Evolutionary conservation across 2,888 invertebrate species (phyloP).

Genomic region (Entomobrya multifasciata): DNA sequence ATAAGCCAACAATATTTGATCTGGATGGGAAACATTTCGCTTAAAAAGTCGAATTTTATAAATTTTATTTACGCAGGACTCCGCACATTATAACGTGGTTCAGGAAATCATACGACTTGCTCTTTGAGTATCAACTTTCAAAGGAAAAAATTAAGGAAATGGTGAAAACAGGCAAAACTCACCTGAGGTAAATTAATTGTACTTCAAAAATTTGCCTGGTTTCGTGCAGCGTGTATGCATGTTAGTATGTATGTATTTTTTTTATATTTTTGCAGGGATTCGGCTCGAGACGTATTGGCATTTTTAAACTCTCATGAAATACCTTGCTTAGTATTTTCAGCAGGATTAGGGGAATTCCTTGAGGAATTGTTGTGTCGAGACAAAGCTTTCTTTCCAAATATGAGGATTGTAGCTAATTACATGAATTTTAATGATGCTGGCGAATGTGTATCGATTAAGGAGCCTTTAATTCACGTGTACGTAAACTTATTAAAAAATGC

Average conservation of each 20-base stretch:
- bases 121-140: slow-evolving; percentile 64
- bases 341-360: slow-evolving; percentile 95
- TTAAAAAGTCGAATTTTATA: too few relatives aligned
- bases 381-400: slow-evolving; percentile 86
- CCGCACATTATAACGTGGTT: slow-evolving; percentile 83
- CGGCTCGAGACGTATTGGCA: slow-evolving; percentile 86
- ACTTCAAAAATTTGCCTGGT: too few relatives aligned
- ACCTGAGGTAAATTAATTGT: slow-evolving; percentile 77
- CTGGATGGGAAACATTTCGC: too few relatives aligned
- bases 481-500: too few relatives aligned
- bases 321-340: slow-evolving; percentile 96
- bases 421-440: slow-evolving; percentile 85
- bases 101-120: slow-evolving; percentile 68
- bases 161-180: slow-evolving; percentile 70
- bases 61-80: slow-evolving; percentile 80
- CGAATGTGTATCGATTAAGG: slow-evolving; percentile 86
- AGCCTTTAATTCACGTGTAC: slow-evolving; percentile 90
- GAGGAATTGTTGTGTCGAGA: slow-evolving; percentile 87
- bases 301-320: slow-evolving; percentile 86
- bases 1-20: too few relatives aligned
- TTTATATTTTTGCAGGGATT: slow-evolving; percentile 84
- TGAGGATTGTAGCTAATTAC: slow-evolving; percentile 93
- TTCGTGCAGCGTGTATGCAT: neutral
- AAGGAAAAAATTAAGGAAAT: slow-evolving; percentile 72
- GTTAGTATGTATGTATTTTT: slow-evolving; percentile 34